Evolutionary conservation across 2,888 invertebrate species (phyloP), one percentile per base, ranked within the genome.

Genomic region (Dioctria rufipes): DNA sequence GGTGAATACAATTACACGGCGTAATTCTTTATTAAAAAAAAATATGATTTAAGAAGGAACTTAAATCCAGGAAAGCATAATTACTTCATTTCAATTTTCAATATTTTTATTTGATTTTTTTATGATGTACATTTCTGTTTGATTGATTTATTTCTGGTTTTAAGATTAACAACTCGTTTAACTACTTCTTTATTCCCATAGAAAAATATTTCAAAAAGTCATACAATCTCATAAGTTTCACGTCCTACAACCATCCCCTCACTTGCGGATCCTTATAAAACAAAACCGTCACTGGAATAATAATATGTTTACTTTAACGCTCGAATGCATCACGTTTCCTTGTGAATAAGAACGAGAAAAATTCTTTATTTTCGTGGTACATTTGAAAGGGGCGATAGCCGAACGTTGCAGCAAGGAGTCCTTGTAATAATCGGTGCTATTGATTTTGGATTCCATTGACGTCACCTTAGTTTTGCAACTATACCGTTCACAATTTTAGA

Each of bases 231-330:
- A 75, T 75, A 60, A 60, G 9, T 46, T 37, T 42, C 75, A 75
- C 61, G 11, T 43, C 11, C 75, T 11, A 75, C 46, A 39, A 42
- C 9, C 51, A 37, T 13, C 9, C 54, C 9, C 13, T 60, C 75
- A 49, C 75, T 11, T 60, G 8, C n/a, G 42, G 25, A 9, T 60
- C 25, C 58, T 75, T 43, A 61, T 71, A 75, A 75, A 75, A 61
- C 25, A 25, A 25, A 40, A 8, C 42, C 8, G 60, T 40, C 58
- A 60, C 75, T 60, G 43, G 43, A 58, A 75, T 42, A 60, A 71
- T 71, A 42, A 60, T 43, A 60, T 60, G 75, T 75, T 75, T 75
- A 75, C 75, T n/a, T 75, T 75, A 25, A 75, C 75, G 75, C 75
- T 42, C 60, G 75, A 43, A 58, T 75, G 75, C 75, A 75, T 75